phyloP scores from a whole-genome alignment of 2,797 vertebrate genomes.

The Numenius phaeopus region DNA sequence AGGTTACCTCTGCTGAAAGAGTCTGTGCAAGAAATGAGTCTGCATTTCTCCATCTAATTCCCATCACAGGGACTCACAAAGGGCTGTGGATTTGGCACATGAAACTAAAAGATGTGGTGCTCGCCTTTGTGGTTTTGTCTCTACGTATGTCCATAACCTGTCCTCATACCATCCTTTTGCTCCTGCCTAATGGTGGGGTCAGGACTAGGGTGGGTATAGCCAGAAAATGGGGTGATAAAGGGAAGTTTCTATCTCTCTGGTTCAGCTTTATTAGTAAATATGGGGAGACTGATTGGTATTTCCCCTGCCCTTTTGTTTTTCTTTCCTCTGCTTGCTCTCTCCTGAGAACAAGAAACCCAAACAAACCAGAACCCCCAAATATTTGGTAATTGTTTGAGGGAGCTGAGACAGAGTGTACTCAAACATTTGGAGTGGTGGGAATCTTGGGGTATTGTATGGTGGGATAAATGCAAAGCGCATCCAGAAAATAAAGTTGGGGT shows the following conservation, averaged over 20 bases:
- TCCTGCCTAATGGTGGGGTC: neutral
- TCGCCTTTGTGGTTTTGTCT: neutral
- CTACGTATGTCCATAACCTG: rapidly evolving
- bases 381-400: neutral
- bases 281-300: neutral
- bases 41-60: conserved; percentile 15
- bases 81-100: rapidly evolving
- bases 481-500: neutral
- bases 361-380: conserved; percentile 7
- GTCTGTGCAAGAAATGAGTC: conserved; percentile 5
- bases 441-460: neutral
- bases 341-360: conserved; percentile 6
- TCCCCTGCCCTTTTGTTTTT: neutral
- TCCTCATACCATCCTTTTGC: rapidly evolving
- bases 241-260: neutral
- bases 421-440: neutral
- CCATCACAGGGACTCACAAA: neutral
- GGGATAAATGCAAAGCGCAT: neutral
- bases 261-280: neutral
- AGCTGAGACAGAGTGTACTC: neutral
- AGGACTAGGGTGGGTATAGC: neutral
- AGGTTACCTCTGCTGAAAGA: neutral
- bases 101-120: rapidly evolving
- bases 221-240: neutral
- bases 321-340: neutral